phyloP scores from a whole-genome alignment of 1,140 invertebrate species.

The Wasmannia auropunctata region DNA sequence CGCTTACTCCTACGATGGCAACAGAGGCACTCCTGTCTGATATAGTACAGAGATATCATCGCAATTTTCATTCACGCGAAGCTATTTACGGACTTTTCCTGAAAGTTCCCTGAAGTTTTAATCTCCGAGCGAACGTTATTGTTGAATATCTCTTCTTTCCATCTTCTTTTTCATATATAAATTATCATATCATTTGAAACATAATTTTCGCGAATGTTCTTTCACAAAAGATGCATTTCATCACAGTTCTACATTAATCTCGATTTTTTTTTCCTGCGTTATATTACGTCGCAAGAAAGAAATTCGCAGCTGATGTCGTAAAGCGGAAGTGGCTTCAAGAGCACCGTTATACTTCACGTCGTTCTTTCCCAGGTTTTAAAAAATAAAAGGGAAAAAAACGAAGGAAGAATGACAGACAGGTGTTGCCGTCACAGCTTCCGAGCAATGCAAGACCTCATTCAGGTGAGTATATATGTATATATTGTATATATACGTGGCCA shows the following conservation, averaged over 20 bases:
- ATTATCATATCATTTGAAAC: background rate
- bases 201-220: background rate
- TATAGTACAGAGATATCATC: background rate
- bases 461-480: background rate
- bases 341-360: background rate
- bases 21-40: background rate
- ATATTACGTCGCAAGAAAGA: background rate
- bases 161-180: background rate
- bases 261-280: background rate
- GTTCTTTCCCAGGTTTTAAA: conserved; percentile 7
- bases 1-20: background rate
- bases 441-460: background rate
- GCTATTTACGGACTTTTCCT: conserved; percentile 9
- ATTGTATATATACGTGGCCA: background rate
- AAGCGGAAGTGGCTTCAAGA: conserved; percentile 23
- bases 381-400: background rate
- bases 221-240: background rate
- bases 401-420: background rate
- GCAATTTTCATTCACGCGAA: conserved; percentile 20
- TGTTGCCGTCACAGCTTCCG: conserved; percentile 20
- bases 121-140: background rate
- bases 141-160: background rate
- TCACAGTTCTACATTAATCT: background rate
- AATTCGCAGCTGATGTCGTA: conserved; percentile 33
- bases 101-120: background rate